phyloP scores from a whole-genome alignment of 92 coral and sea anemone species.

The Phenganax marumi region DNA sequence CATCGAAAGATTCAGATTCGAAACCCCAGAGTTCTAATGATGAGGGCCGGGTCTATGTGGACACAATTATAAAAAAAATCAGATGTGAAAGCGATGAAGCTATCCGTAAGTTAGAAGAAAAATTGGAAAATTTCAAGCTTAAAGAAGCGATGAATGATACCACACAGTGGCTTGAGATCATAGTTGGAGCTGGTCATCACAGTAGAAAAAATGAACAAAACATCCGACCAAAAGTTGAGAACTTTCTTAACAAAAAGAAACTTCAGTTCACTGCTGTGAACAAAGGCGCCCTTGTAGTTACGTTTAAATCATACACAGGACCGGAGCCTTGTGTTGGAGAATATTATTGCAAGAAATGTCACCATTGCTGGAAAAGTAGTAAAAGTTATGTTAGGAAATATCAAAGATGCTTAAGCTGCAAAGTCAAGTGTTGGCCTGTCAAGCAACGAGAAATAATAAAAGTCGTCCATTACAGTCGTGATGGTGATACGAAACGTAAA shows the following conservation, averaged over 20 bases:
- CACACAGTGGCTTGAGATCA: constrained; percentile 64
- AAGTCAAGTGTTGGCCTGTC: constrained; percentile 14
- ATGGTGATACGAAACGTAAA: constrained; percentile 3
- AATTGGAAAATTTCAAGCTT: constrained; percentile 34
- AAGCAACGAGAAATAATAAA: constrained; percentile 33
- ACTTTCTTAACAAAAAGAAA: constrained; percentile 31
- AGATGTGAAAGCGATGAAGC: constrained; percentile 60
- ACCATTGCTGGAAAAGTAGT: constrained; percentile 50
- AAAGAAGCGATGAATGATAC: constrained; percentile 15
- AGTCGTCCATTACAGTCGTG: constrained; percentile 13
- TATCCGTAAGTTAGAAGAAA: constrained; percentile 50
- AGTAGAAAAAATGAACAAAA: constrained; percentile 40
- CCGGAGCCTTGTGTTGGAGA: constrained; percentile 59
- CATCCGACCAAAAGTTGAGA: constrained; percentile 62
- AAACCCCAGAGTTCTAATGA: neutral
- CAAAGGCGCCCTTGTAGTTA: constrained; percentile 60
- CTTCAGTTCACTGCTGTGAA: constrained; percentile 17
- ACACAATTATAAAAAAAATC: constrained; percentile 25
- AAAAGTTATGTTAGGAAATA: constrained; percentile 47
- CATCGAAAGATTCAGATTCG: neutral
- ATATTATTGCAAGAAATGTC: constrained; percentile 48
- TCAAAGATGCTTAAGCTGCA: constrained; percentile 42
- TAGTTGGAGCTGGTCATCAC: constrained; percentile 71
- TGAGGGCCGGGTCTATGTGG: constrained; percentile 19
- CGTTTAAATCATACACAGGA: constrained; percentile 47